Evolutionary conservation across 2,888 invertebrate genomes (phyloP).

Genomic region (Meiosimyza platycephala): DNA sequence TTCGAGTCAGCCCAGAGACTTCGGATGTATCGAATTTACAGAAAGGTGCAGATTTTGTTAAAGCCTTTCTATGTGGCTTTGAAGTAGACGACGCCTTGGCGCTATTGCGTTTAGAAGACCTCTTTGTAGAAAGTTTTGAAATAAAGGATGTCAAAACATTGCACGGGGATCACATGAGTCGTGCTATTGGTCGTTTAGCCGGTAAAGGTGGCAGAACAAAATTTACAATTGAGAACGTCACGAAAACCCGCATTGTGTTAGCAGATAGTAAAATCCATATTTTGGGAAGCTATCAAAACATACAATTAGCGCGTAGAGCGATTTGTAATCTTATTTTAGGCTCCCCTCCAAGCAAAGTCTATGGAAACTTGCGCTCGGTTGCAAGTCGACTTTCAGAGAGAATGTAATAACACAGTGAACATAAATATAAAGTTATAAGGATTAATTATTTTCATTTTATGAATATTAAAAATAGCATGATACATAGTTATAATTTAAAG

Average conservation of each 20-base stretch:
- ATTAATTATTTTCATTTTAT: neutral
- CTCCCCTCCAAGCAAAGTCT: slow-evolving; percentile 97
- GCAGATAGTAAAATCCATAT: slow-evolving; percentile 98
- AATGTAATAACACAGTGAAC: slow-evolving; percentile 70
- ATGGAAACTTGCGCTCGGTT: slow-evolving; percentile 90
- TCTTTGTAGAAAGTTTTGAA: slow-evolving; percentile 97
- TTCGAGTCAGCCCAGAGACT: slow-evolving; percentile 68
- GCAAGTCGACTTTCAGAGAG: slow-evolving; percentile 86
- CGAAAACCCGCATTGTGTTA: slow-evolving; percentile 96
- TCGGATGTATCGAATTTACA: slow-evolving; percentile 90
- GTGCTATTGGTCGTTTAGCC: slow-evolving; percentile 95
- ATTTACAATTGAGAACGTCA: slow-evolving; percentile 98
- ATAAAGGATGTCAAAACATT: slow-evolving; percentile 95
- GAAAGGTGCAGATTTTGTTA: slow-evolving; percentile 98
- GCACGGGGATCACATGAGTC: slow-evolving; percentile 93
- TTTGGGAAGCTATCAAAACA: slow-evolving; percentile 96
- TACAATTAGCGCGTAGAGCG: slow-evolving; percentile 92
- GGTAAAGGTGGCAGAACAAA: slow-evolving; percentile 98
- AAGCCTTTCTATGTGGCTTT: slow-evolving; percentile 95
- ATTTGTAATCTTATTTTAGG: slow-evolving; percentile 97
- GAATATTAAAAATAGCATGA: too few relatives aligned
- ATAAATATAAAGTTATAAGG: neutral
- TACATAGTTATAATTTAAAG: too few relatives aligned
- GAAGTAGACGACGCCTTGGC: slow-evolving; percentile 97
- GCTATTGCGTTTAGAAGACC: slow-evolving; percentile 91